A percentile compares a stretch with the other conserved stretches of the same genome.
Conservation (phyloP, 35 echinoderm and acorn worm species). For the Apostichopus parvimensis region DNA sequence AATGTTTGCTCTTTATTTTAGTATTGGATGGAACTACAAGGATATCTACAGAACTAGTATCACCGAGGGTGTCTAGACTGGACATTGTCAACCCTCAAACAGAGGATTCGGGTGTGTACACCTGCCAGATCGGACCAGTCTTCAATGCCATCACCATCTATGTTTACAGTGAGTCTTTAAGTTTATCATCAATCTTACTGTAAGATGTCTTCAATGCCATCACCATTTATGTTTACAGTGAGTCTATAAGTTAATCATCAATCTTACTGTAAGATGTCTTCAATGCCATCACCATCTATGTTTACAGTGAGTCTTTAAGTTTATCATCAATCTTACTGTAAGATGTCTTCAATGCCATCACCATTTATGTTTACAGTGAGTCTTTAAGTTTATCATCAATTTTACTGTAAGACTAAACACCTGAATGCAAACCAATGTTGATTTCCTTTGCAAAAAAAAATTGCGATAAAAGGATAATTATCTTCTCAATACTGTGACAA, state of each 20-base stretch:
- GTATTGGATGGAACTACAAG: background rate
- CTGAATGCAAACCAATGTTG: too few relatives aligned
- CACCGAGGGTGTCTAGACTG: slow-evolving; percentile 71
- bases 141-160: slow-evolving; percentile 68
- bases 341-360: too few relatives aligned
- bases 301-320: slow-evolving; percentile 73
- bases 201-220: slow-evolving; percentile 65
- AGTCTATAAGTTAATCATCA: background rate
- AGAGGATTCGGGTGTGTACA: slow-evolving; percentile 81
- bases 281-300: slow-evolving; percentile 66
- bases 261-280: background rate
- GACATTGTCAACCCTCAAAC: slow-evolving; percentile 62
- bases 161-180: slow-evolving; percentile 76
- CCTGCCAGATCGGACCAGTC: slow-evolving; percentile 66
- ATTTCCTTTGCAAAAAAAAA: too few relatives aligned
- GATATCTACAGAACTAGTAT: slow-evolving; percentile 49
- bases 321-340: too few relatives aligned
- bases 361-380: too few relatives aligned
- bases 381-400: too few relatives aligned
- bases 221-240: slow-evolving; percentile 78
- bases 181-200: too few relatives aligned
- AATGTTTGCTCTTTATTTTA: background rate
- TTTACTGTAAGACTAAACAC: too few relatives aligned
- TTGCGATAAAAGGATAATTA: too few relatives aligned
- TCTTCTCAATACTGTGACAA: too few relatives aligned